Evolutionary conservation across 2,888 invertebrate genomes (phyloP).

Genomic region (Parthenolecanium corni): DNA sequence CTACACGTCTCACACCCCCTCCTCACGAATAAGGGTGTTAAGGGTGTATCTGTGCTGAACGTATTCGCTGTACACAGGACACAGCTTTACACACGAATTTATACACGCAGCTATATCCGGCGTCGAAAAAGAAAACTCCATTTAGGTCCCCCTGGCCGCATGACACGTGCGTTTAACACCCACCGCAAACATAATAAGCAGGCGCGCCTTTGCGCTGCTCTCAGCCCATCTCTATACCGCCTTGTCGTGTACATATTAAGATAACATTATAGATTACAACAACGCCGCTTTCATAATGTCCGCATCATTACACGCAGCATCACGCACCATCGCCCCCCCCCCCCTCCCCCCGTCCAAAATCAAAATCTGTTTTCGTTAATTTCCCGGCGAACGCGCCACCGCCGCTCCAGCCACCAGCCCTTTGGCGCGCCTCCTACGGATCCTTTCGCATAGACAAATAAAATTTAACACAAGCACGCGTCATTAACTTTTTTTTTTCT

Average conservation of each 20-base stretch:
- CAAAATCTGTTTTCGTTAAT: constrained; percentile 24
- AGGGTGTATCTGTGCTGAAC: no score
- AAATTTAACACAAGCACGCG: constrained; percentile 1
- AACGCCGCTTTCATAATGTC: constrained; percentile 25
- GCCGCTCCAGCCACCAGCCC: background rate
- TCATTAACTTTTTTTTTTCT: background rate
- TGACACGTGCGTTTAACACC: constrained; percentile 28
- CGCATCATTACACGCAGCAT: constrained; percentile 27
- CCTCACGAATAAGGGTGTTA: no score
- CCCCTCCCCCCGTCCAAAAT: background rate
- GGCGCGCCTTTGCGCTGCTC: constrained; percentile 11
- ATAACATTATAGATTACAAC: constrained; percentile 28
- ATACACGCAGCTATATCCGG: no score
- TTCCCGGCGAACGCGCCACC: background rate
- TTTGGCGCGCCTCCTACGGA: background rate
- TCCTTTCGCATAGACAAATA: background rate
- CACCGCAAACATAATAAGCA: constrained; percentile 28
- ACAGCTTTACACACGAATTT: no score
- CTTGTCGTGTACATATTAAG: constrained; percentile 28
- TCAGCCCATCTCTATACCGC: background rate
- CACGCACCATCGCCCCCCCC: constrained; percentile 7
- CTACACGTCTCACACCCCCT: no score
- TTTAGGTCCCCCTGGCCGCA: constrained; percentile 15
- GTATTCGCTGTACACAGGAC: no score
- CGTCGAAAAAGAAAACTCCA: constrained; percentile 6